These are phyloP conservation scores for Enteromius treurensis DNA, from an alignment of 2,797 vertebrate genomes.

Conservation along the genomic window DNA sequence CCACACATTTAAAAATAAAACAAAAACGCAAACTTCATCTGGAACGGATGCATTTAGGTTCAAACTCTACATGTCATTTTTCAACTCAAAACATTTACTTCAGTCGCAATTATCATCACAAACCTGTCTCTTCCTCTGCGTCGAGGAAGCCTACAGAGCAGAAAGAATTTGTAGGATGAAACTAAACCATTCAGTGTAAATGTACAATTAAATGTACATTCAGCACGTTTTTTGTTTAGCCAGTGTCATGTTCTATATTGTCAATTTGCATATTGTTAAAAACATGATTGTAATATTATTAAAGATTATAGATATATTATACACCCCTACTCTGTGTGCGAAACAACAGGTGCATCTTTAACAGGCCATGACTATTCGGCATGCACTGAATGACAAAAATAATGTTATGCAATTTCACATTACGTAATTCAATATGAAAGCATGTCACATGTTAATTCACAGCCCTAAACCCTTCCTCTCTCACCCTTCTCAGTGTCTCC, in stretches of 20 bases:
- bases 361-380: background rate
- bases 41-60: slow-evolving; percentile 46
- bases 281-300: background rate
- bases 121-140: slow-evolving; percentile 76
- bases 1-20: background rate
- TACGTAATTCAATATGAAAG: background rate
- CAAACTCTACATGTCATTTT: slow-evolving; percentile 10
- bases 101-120: slow-evolving; percentile 68
- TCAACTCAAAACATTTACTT: slow-evolving; percentile 41
- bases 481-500: slow-evolving; percentile 84
- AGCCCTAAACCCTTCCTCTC: slow-evolving; percentile 5
- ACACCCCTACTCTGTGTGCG: background rate
- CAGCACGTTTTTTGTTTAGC: background rate
- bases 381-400: background rate
- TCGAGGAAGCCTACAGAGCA: slow-evolving; percentile 73
- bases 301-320: background rate
- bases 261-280: background rate
- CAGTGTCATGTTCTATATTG: background rate
- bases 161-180: slow-evolving; percentile 72
- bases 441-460: background rate
- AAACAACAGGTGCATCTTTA: background rate
- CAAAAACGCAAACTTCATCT: slow-evolving; percentile 10
- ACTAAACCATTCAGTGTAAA: slow-evolving; percentile 16
- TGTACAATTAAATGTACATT: background rate
- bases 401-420: background rate